Evolutionary conservation across 2,797 vertebrate genomes (phyloP), one percentile per base, ranked within the genome.

Genomic region (Amphiprion clarkii): DNA sequence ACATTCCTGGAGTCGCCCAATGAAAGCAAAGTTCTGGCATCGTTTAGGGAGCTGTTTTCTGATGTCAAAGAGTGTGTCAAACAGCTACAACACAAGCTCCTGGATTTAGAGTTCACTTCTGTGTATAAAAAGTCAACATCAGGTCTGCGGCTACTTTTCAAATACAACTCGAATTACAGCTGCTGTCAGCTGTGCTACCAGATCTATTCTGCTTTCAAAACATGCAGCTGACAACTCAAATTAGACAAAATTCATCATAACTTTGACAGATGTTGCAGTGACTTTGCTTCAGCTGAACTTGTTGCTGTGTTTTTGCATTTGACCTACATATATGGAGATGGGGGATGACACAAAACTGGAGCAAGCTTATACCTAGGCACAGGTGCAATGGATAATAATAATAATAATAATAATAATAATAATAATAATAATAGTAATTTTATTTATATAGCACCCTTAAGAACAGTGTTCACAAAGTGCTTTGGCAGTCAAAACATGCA

Each of bases 311-410:
- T 54, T 75, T 53, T 49, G 10, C 0, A 2, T 70, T 66, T 68
- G 21, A 21, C 54, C 39, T 25, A 74, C 27, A 65, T 71, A 63
- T 57, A 60, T 19, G 16, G 33, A 49, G 40, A 77, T 67, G 14
- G 44, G 33, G n/a, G 55, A 42, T 56, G 29, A 29, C 56, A 66
- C 33, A 36, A 64, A 75, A 71, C 23, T 51, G n/a, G 59, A 76
- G 71, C 48, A 36, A 27, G 68, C 29, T 46, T 67, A 68, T 31
- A 73, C 29, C 63, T 75, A 64, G 42, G 78, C 67, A 64, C 56
- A 78, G 67, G 62, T 77, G 73, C 66, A 21, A 11, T 19, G 19
- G 42, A 53, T 66, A 66, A 62, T 84, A 7, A 31, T 4, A 27
- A 23, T 23, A 23, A 23, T 23, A 23, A 23, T 23, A 23, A 23